Base-by-base conservation (phyloP, 1,140 invertebrate genomes). In the Lasioglossum albipes region DNA sequence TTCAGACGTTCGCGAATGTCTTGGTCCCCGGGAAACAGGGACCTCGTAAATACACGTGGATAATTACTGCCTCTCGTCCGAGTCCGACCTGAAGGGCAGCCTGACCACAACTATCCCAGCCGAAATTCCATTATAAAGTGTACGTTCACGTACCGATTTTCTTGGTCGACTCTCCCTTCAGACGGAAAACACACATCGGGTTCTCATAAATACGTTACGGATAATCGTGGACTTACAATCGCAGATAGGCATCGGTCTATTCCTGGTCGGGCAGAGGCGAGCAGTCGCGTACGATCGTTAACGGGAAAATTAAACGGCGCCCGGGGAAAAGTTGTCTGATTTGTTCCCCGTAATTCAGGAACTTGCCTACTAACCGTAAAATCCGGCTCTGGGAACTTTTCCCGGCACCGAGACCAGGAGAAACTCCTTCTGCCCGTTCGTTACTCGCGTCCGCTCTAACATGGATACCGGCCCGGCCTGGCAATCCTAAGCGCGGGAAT, bases 261-360 rank as follows among this genome's bases (percentile, higher is more conserved):
- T 31, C 20, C n/a, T 57, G 27, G 22, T 36, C 31, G 36, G 16
- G 45, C 27, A 16, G 13, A 52, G 27, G 66, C 68, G 45, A 71
- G 18, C 61, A 49, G 20, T 27, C 36, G 54, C 13, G 75, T 13
- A 27, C n/a, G 59, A 54, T 81, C 61, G 74, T 81, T 71, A 57
- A 22, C 67, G 67, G 36, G 65, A 41, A 42, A 54, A 45, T 83
- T 72, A 80, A 70, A 62, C 59, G 65, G 76, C 54, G 67, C n/a
- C 65, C 52, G 20, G 20, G 68, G 75, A 70, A 75, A 85, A 85
- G 83, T 85, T 85, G 79, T 45, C 62, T 67, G 84, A 85, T 85
- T 82, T 78, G 79, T 84, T 85, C 70, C 45, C 62, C 74, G 83
- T 85, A 85, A 85, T 85, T 85, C 74, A 70, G 70, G 54, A 85